Evolutionary conservation across 2,888 invertebrate genomes (phyloP), one percentile per base, ranked within the genome.

Genomic region (Spodoptera exigua): DNA sequence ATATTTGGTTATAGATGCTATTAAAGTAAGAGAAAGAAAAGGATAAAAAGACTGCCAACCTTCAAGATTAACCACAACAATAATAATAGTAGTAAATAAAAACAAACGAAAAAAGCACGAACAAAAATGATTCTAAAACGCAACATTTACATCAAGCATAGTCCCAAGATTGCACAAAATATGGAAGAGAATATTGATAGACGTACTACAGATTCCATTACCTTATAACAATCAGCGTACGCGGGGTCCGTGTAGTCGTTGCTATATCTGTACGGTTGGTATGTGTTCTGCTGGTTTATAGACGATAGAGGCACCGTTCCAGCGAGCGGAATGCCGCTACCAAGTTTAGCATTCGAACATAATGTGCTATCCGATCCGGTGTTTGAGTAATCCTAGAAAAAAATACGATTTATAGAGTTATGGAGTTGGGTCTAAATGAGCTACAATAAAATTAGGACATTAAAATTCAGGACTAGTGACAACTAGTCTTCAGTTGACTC

Each of bases 241-340:
- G 96, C 96, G 0, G 97, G 96, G 78, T 97, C 97, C 35, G 96
- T 96, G 85, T 97, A 97, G 86, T 97, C 97, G 51, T 96, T 96
- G 70, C 96, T 96, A 84, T 96, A 97, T 81, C 95, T 89, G 76
- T 92, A 93, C 0, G 92, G 91, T 35, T 92, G 92, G 72, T 93
- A 92, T 1, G 87, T 81, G 46, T 79, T 91, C 27, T 53, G 52
- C 76, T 96, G 95, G 84, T 96, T 96, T 77, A 96, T 96, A 43
- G 96, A 93, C 46, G 96, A 95, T 81, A 97, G 94, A 68, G 96
- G 96, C 1, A 97, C 97, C 0, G 97, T 96, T 0, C 97, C 97
- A 3, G 97, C 97, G 10, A 97, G 91, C 0, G 97, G 97, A 41
- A 97, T 96, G 0, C 96, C 96, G 69, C 95, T 95, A 34, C 96